Conservation (phyloP, 2,888 invertebrate genomes). For the Onthophagus sagittarius region DNA sequence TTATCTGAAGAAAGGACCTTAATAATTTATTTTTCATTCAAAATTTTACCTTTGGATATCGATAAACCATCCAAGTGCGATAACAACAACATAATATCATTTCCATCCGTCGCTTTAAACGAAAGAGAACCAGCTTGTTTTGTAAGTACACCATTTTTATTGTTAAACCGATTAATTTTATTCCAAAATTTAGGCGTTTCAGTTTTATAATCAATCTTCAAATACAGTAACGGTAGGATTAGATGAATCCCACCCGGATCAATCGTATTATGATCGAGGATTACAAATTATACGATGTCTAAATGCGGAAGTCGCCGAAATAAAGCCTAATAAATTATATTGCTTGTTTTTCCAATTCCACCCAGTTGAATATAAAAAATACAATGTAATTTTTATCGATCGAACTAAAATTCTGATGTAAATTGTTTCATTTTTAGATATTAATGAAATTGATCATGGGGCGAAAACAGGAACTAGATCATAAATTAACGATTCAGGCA, state of each 20-base stretch:
- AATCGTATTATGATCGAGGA: not conserved
- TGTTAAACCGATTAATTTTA: not conserved
- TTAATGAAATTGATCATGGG: not conserved
- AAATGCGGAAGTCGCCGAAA: constrained; percentile 37
- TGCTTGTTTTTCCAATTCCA: constrained; percentile 45
- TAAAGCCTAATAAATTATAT: not conserved
- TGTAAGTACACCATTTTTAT: not conserved
- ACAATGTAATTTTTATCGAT: constrained; percentile 39
- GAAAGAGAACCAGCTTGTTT: constrained; percentile 33
- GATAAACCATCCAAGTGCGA: constrained; percentile 32
- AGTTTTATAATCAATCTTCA: constrained; percentile 46
- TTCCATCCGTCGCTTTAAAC: constrained; percentile 40
- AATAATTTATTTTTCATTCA: constrained; percentile 38
- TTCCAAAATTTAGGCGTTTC: constrained; percentile 37
- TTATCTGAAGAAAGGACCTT: constrained; percentile 43
- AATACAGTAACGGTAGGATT: constrained; percentile 25
- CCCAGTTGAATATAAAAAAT: constrained; percentile 42
- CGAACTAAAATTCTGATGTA: not conserved
- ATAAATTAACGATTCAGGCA: not conserved
- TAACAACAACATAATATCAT: constrained; percentile 27
- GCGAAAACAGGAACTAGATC: not conserved
- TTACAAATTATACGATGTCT: constrained; percentile 40
- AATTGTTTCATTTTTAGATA: constrained; percentile 1
- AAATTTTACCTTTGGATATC: constrained; percentile 28
- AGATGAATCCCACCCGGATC: not conserved